A percentile compares a stretch with the other conserved stretches of the same genome.
Conservation (phyloP, 2,113 vertebrate species). For the Aegotheles bennettii region DNA sequence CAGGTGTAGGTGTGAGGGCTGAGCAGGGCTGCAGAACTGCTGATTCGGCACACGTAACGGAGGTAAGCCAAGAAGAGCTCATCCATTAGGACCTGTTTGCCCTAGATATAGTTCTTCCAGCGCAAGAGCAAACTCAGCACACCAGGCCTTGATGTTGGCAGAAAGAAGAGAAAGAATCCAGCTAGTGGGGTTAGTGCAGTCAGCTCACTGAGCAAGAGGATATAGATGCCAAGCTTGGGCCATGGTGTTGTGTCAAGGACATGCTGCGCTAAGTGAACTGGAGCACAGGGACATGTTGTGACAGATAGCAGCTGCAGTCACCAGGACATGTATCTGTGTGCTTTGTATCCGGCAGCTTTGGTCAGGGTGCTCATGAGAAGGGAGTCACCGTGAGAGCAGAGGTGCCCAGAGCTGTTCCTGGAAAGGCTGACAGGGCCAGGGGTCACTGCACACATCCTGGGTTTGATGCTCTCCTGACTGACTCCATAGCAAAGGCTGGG, state of each 20-base stretch:
- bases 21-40: neutral
- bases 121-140: accelerated
- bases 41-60: accelerated
- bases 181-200: neutral
- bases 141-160: neutral
- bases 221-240: neutral
- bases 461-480: neutral
- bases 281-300: neutral
- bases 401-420: neutral
- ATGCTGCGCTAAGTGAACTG: neutral
- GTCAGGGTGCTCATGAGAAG: neutral
- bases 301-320: neutral
- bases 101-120: too few relatives aligned
- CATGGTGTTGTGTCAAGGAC: neutral
- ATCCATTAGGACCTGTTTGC: neutral
- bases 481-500: neutral
- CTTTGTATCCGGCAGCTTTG: too few relatives aligned
- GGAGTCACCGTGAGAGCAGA: neutral
- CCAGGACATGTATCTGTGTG: accelerated
- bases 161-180: neutral
- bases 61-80: neutral
- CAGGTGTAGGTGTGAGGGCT: neutral
- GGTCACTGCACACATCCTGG: too few relatives aligned
- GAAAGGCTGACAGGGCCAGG: neutral
- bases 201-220: neutral